Evolutionary conservation across 1,140 invertebrate species (phyloP).

Genomic region (Pogonomyrmex californicus): DNA sequence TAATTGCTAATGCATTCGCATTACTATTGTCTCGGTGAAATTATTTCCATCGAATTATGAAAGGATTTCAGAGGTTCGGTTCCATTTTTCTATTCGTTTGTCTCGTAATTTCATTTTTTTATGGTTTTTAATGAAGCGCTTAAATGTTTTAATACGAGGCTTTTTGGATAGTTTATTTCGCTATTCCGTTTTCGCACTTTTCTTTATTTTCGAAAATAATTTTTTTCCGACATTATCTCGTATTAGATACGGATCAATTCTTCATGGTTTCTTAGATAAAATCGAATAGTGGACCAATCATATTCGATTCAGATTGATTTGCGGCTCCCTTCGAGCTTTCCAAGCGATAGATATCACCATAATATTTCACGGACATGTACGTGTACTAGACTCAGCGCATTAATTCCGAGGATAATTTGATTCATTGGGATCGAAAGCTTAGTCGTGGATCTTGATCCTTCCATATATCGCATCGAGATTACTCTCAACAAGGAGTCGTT

Average conservation of each 20-base stretch:
- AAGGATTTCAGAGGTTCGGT: background rate
- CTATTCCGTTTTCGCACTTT: background rate
- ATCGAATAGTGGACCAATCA: constrained; percentile 37
- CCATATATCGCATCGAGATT: constrained; percentile 64
- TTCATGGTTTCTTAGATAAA: constrained; percentile 45
- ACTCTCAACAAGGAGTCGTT: constrained; percentile 61
- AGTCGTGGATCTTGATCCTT: constrained; percentile 63
- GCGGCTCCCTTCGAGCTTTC: constrained; percentile 30
- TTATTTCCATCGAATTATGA: constrained; percentile 27
- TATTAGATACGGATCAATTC: constrained; percentile 27
- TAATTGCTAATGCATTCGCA: constrained; percentile 43
- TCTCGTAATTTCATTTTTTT: background rate
- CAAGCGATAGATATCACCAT: constrained; percentile 39
- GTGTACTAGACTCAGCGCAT: constrained; percentile 54
- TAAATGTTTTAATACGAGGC: background rate
- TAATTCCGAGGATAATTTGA: constrained; percentile 73
- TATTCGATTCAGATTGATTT: constrained; percentile 48
- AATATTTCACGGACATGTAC: constrained; percentile 69
- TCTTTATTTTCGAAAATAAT: constrained; percentile 3
- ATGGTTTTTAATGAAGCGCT: background rate
- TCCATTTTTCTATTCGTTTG: background rate
- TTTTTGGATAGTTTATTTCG: background rate
- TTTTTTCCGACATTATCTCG: constrained; percentile 19
- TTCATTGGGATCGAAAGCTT: constrained; percentile 57
- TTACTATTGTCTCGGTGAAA: background rate